A percentile compares a stretch with the other conserved stretches of the same genome.
These are phyloP conservation scores for Lithophane leautieri DNA, from an alignment of 2,888 invertebrate species.

Conservation along the genomic window DNA sequence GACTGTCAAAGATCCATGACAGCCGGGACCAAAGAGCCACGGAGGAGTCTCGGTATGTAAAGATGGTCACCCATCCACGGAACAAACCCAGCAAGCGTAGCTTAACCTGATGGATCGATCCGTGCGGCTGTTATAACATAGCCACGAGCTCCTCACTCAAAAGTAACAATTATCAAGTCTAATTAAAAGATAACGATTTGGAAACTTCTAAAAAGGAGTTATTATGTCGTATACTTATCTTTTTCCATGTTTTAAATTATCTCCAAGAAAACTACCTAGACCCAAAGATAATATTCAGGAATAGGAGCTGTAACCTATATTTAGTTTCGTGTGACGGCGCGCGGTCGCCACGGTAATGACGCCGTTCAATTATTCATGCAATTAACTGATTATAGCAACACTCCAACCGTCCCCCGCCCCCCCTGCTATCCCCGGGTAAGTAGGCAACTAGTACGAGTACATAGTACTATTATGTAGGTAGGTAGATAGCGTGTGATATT, in stretches of 20 bases:
- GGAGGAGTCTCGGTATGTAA: too few species aligned
- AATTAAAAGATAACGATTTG: too few species aligned
- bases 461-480: background rate
- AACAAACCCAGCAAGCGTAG: too few species aligned
- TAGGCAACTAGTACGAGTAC: constrained; percentile 26
- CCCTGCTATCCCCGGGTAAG: constrained; percentile 42
- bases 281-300: constrained; percentile 30
- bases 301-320: constrained; percentile 62
- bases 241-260: background rate
- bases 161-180: too few species aligned
- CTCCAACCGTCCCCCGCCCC: constrained; percentile 65
- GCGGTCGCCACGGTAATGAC: constrained; percentile 75
- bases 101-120: too few species aligned
- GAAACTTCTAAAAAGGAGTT: too few species aligned
- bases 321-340: constrained; percentile 60
- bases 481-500: background rate
- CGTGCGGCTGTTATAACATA: too few species aligned
- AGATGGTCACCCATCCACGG: too few species aligned
- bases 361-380: constrained; percentile 88
- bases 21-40: too few species aligned
- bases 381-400: constrained; percentile 90
- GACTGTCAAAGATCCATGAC: too few species aligned
- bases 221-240: too few species aligned
- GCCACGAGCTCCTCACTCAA: too few species aligned
- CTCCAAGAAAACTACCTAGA: background rate